Base-by-base conservation (phyloP, 2,113 vertebrate species). In the Oryzias celebensis region DNA sequence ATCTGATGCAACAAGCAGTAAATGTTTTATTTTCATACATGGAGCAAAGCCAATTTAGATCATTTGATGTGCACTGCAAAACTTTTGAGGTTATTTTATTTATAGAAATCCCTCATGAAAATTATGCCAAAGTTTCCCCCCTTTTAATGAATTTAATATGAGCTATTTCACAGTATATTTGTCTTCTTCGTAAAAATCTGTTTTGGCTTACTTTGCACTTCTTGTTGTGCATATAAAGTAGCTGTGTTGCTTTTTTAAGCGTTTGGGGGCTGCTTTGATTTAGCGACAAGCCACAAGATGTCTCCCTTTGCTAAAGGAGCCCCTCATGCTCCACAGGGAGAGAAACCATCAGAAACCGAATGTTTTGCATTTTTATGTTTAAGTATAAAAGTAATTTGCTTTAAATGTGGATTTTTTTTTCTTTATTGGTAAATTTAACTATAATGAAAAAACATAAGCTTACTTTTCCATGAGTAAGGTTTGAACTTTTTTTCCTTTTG, bases 251-350 rank as follows among this genome's bases (percentile, higher is more conserved):
- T 51, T 68, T 69, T 46, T 49, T 22, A 14, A 17, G 63, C 73
- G 20, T 58, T 20, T 15, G 56, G 65, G 72, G 68, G 71, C 78
- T 62, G 50, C 47, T 72, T 81, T 81, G 42, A 69, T 81, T 77
- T 83, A 72, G 56, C 74, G 60, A 52, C 62, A 78, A 62, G 65
- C 91, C 92, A 91, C 90, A 85, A 92, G 91, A 89, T 89, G 90
- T 90, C 90, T 84, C 84, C 81, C 85, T 91, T 58, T 71, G 50
- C 88, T 85, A 80, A 88, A 85, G 62, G 81, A 81, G 79, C 73
- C 47, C 71, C 58, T 43, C 0, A 4, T 80, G 69, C 62, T 58
- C 57, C 52, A 55, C 58, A 69, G 18, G 57, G 71, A 68, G 77
- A 52, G 47, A 54, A 36, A 28, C 5, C 26, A 6, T 28, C 26